Evolutionary conservation across 1,140 invertebrate species (phyloP), one percentile per base, ranked within the genome.

Genomic region (Drosophila insularis): DNA sequence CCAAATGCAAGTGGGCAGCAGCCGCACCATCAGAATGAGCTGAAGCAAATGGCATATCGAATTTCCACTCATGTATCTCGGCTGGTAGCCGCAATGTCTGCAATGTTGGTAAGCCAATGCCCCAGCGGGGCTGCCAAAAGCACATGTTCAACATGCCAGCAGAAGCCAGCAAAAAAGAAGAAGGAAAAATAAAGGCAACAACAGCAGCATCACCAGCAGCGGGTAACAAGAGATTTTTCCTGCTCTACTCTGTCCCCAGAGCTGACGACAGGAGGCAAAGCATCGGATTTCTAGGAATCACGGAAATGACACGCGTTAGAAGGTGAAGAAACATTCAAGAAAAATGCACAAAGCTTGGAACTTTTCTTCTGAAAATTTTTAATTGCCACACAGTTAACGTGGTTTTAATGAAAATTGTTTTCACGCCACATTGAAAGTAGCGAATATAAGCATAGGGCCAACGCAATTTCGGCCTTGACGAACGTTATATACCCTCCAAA

Each of bases 41-140:
- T n/a, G 58, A 37, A 68, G 53, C 74, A 77, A 77, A 77, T 77
- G 74, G 74, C 74, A 68, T 76, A 77, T 77, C 68, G 55, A 54
- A 78, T 78, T 78, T 66, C 75, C 32, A 50, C 43, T 21, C 43
- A 40, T 54, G 53, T 53, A 66, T 74, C 73, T 35, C 10, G 32
- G 73, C 74, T 71, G 68, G 75, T 77, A 78, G 75, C 74, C 68
- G 53, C 19, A 78, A 32, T 69, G 63, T 46, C 66, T 76, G 66
- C 23, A 56, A 70, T 66, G 64, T 32, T 43, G 59, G 66, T 59
- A 58, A 72, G 31, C 58, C 64, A 31, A 72, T 66, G 59, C 59
- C 43, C 23, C 66, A 27, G 60, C 59, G 32, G 14, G 43, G 31
- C 21, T 37, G 56, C 54, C 17, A 74, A 27, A 55, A 77, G 74